Evolutionary conservation across 2,113 vertebrate genomes (phyloP), one percentile per base, ranked within the genome.

Genomic region (Castor canadensis): DNA sequence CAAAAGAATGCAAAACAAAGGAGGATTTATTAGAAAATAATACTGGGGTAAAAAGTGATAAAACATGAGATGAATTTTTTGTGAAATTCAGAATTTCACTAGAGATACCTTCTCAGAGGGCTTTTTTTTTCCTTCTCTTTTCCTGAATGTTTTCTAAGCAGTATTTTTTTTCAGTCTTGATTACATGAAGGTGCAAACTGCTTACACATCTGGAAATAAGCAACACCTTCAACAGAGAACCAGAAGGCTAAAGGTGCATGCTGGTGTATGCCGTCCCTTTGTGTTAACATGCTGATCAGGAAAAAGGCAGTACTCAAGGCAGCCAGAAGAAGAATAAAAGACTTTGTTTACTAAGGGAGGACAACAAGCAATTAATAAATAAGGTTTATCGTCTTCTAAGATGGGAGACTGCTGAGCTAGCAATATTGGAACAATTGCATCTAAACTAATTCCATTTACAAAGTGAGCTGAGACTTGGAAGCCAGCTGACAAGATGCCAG

Each of bases 1-100:
- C 95, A 81, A 79, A 95, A 8, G 91, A 93, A 95, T 73, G 9
- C 24, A 64, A 92, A 97, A 97, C 84, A 97, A 98, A 97, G 73
- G 11, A 67, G n/a, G 1, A 62, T 92, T 87, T 95, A 94, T 90
- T 97, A 66, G 82, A 94, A 98, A 96, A 98, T 86, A 77, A 94
- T 60, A 91, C 77, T 72, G 32, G 87, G 52, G 86, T 75, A 56
- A 93, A 92, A 58, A 96, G 96, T 96, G 82, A 75, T 86, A 96
- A 93, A 97, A 94, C 40, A 75, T 6, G 2, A 9, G 87, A 58
- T 97, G 97, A 1, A 88, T 73, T 38, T 19, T 96, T 97, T 24
- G 35, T 84, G 96, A 87, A 98, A 97, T 95, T 96, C 96, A 97
- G 98, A 95, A 87, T 97, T 98, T 93, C 92, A 66, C 94, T 98